Conservation (phyloP, 2,113 vertebrate genomes). For the Pluvialis apricaria region DNA sequence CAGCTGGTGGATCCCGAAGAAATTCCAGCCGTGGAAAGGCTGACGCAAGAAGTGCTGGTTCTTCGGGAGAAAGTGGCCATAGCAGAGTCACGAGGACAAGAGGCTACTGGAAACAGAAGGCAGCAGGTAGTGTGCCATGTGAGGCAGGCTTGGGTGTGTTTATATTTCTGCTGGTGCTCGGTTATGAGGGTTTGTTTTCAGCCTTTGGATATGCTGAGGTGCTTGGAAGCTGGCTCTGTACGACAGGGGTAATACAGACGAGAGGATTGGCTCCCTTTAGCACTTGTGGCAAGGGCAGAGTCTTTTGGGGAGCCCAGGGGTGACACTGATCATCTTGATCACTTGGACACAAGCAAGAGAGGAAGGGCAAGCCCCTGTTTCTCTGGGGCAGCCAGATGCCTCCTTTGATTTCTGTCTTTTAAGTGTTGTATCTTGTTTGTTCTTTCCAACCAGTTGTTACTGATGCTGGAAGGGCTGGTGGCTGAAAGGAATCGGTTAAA, state of each 20-base stretch:
- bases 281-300: neutral
- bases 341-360: neutral
- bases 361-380: neutral
- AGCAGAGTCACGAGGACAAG: slow-evolving; percentile 62
- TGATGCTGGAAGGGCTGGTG: slow-evolving; percentile 84
- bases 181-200: neutral
- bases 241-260: neutral
- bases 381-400: neutral
- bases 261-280: neutral
- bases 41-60: slow-evolving; percentile 84
- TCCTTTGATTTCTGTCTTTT: neutral
- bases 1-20: slow-evolving; percentile 84
- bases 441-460: slow-evolving; percentile 65
- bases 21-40: slow-evolving; percentile 81
- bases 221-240: neutral
- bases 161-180: neutral
- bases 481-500: slow-evolving; percentile 86
- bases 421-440: neutral
- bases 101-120: slow-evolving; percentile 64
- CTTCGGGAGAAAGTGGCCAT: slow-evolving; percentile 79
- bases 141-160: neutral
- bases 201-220: neutral
- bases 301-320: neutral
- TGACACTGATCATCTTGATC: neutral
- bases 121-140: slow-evolving; percentile 72